phyloP scores from a whole-genome alignment of 2,113 vertebrate species.

The Pelecanoides urinatrix region DNA sequence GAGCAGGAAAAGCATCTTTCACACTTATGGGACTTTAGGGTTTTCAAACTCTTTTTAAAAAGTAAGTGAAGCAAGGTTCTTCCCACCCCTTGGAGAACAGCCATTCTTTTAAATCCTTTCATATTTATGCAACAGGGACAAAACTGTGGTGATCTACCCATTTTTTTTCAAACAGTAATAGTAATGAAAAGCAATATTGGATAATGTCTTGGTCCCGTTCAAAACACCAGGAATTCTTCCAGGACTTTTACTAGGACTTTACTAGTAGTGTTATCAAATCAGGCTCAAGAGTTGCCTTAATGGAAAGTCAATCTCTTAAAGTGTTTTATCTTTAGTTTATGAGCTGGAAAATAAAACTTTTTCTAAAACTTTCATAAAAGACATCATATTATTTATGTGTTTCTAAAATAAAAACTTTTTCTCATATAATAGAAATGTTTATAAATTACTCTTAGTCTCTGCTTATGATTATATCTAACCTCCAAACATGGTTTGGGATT shows the following conservation, averaged over 20 bases:
- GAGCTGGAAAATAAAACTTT: conserved; percentile 1
- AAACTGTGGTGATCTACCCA: background rate
- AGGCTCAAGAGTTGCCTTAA: background rate
- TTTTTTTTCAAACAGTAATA: background rate
- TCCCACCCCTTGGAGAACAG: background rate
- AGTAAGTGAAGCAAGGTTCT: background rate
- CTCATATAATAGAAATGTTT: background rate
- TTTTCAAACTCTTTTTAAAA: background rate
- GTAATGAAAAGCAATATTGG: background rate
- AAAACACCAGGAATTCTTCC: background rate
- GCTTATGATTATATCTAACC: background rate
- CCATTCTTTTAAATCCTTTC: background rate
- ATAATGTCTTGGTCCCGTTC: background rate
- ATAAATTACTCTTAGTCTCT: background rate
- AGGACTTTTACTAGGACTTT: background rate
- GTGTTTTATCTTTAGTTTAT: conserved; percentile 24
- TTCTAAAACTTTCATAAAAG: background rate
- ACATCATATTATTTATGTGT: background rate
- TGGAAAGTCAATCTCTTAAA: conserved; percentile 6
- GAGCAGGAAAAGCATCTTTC: background rate
- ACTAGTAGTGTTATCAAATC: background rate
- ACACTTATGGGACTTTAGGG: background rate
- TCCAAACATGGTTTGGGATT: background rate
- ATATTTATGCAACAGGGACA: background rate
- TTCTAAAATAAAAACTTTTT: conserved; percentile 18